These are phyloP conservation scores for Actenoides hombroni DNA, from an alignment of 2,113 vertebrate species.

Conservation along the genomic window DNA sequence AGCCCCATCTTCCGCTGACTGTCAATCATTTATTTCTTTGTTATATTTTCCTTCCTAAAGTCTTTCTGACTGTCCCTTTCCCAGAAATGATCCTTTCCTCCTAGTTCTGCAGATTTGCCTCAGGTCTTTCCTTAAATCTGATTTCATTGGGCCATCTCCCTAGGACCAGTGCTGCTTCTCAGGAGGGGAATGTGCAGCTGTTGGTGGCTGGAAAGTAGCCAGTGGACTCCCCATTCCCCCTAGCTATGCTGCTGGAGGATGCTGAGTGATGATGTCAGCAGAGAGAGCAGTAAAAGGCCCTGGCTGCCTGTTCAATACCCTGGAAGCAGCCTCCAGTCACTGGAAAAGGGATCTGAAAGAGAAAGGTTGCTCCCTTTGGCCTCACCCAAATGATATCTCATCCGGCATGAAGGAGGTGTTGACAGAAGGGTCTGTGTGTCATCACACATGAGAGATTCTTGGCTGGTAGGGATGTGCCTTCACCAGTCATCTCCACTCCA, in stretches of 20 bases:
- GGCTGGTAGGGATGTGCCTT: background rate
- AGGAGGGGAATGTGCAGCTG: background rate
- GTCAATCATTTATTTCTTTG: background rate
- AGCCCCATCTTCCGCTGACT: background rate
- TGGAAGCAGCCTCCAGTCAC: background rate
- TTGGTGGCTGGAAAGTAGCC: background rate
- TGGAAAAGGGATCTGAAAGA: slow-evolving; percentile 3
- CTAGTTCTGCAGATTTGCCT: background rate
- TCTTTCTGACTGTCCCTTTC: background rate
- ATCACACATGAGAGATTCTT: background rate
- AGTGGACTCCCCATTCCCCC: background rate
- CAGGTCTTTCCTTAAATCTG: background rate
- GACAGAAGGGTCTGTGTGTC: background rate
- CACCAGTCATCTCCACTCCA: background rate
- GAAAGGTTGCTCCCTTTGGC: background rate
- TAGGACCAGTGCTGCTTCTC: background rate
- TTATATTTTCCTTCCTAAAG: background rate
- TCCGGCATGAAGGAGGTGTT: background rate
- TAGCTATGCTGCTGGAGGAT: background rate
- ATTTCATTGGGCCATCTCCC: background rate
- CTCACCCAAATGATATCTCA: background rate
- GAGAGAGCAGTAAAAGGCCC: background rate
- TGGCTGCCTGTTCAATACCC: background rate
- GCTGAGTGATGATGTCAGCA: background rate
- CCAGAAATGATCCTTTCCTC: background rate